Evolutionary conservation across 2,113 vertebrate genomes (phyloP).

Genomic region (Phylloscopus whistleri): DNA sequence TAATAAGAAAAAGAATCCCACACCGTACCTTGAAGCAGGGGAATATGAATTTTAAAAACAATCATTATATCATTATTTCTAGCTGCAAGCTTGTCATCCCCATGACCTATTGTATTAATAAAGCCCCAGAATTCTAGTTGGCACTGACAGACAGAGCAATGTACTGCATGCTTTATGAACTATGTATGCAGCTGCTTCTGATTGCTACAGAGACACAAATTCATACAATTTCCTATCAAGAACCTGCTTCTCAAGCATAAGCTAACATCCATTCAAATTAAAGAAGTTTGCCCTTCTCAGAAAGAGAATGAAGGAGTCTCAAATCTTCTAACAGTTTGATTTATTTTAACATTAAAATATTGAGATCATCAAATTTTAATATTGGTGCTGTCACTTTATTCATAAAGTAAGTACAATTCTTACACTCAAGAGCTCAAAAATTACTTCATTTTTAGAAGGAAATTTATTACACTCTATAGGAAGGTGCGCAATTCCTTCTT

Average conservation of each 20-base stretch:
- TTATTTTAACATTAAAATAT: constrained; percentile 69
- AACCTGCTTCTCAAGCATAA: constrained; percentile 28
- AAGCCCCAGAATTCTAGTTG: constrained; percentile 3
- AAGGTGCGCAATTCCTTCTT: constrained; percentile 52
- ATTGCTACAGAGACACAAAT: constrained; percentile 36
- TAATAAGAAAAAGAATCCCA: not conserved
- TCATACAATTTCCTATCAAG: constrained; percentile 19
- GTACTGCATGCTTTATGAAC: constrained; percentile 27
- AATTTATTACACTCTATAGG: constrained; percentile 50
- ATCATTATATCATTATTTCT: constrained; percentile 49
- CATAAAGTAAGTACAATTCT: constrained; percentile 55
- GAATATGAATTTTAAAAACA: constrained; percentile 1
- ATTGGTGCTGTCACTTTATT: constrained; percentile 57
- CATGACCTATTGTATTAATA: constrained; percentile 46
- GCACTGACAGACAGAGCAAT: constrained; percentile 5
- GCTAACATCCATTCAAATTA: constrained; percentile 59
- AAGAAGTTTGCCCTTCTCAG: constrained; percentile 40
- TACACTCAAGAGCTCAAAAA: constrained; percentile 60
- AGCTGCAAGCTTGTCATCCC: constrained; percentile 40
- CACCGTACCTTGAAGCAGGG: not conserved
- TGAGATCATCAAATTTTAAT: constrained; percentile 69
- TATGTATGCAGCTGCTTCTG: not conserved
- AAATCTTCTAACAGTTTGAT: constrained; percentile 58
- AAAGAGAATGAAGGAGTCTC: not conserved
- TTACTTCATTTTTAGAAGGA: constrained; percentile 61